Percentiles rank a stretch among this genome's conserved stretches.
Conservation (phyloP, 2,888 invertebrate genomes). For the Rapana venosa region DNA sequence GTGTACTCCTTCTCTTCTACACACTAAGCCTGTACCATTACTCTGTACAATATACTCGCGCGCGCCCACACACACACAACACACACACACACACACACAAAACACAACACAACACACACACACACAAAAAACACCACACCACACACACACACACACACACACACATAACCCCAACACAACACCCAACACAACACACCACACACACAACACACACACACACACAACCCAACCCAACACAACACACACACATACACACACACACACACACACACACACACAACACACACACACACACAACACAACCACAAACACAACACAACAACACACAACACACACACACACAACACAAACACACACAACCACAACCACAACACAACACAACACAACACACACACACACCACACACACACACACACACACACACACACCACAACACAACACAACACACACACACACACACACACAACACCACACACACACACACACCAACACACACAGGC, state of each 20-base stretch:
- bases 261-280: background rate
- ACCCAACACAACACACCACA: too few species aligned
- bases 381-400: slow-evolving; percentile 7
- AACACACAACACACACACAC: background rate
- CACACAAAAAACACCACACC: background rate
- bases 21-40: too few species aligned
- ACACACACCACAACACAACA: background rate
- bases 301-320: background rate
- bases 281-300: background rate
- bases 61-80: too few species aligned
- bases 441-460: background rate
- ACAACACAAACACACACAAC: background rate
- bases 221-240: too few species aligned
- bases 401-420: slow-evolving; percentile 11
- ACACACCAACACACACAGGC: background rate
- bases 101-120: slow-evolving; percentile 6
- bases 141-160: background rate
- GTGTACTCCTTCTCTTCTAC: too few species aligned
- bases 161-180: too few species aligned
- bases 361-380: too few species aligned
- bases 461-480: background rate
- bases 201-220: background rate
- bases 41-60: too few species aligned
- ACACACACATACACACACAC: background rate
- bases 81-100: slow-evolving; percentile 19